These are phyloP conservation scores for Tetranychus urticae DNA, from an alignment of 1,140 invertebrate genomes.

Conservation along the genomic window DNA sequence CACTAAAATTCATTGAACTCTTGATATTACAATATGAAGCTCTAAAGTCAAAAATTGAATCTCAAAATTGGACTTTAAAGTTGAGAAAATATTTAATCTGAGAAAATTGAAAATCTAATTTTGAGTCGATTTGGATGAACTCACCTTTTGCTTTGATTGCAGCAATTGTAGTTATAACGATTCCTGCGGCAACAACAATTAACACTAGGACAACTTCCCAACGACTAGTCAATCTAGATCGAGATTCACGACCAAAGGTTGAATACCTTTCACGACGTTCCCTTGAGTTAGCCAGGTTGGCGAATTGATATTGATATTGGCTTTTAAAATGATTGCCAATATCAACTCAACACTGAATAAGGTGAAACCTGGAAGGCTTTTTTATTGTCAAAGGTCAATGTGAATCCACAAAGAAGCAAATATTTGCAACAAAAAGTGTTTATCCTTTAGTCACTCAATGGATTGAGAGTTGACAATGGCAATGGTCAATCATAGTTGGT, in stretches of 20 bases:
- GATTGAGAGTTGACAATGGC: too few relatives aligned
- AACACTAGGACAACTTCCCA: constrained; percentile 7
- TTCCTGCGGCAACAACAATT: constrained; percentile 2
- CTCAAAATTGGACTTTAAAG: not conserved
- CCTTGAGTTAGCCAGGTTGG: not conserved
- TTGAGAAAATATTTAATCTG: not conserved
- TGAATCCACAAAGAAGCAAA: too few relatives aligned
- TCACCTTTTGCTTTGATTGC: constrained; percentile 6
- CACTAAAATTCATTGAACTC: too few relatives aligned
- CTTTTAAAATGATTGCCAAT: too few relatives aligned
- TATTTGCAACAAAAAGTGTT: too few relatives aligned
- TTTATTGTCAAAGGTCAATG: too few relatives aligned
- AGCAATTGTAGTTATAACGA: constrained; percentile 6
- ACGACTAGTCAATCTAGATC: not conserved
- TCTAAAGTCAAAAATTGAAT: not conserved
- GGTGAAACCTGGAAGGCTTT: too few relatives aligned
- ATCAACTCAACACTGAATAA: too few relatives aligned
- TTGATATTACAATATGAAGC: too few relatives aligned
- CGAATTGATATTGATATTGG: not conserved
- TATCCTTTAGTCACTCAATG: too few relatives aligned
- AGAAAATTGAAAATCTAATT: not conserved
- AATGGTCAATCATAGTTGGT: too few relatives aligned
- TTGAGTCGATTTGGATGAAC: not conserved
- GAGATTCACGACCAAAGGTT: not conserved
- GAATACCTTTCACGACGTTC: constrained; percentile 1